Percentiles rank a stretch among this genome's conserved stretches.
These are phyloP conservation scores for Exephanes ischioxanthus DNA, from an alignment of 2,888 invertebrate species.

Conservation along the genomic window DNA sequence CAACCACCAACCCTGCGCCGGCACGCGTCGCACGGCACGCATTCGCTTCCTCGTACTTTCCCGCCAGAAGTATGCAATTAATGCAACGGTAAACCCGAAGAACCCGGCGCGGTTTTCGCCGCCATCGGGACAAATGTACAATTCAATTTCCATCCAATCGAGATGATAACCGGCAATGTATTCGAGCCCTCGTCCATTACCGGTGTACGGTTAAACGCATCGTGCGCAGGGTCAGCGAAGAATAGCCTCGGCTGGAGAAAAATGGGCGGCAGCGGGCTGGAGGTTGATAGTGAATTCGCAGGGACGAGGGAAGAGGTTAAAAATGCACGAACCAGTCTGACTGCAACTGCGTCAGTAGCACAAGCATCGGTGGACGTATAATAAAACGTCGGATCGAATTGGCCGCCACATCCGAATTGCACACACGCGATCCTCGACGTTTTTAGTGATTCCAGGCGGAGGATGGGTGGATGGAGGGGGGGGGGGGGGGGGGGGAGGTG, in stretches of 20 bases:
- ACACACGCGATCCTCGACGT: constrained; percentile 44
- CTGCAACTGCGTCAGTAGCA: constrained; percentile 14
- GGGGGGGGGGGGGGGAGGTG: neutral
- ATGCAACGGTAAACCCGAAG: no score
- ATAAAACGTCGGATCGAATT: constrained; percentile 53
- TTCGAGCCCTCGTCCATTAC: constrained; percentile 33
- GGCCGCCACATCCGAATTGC: constrained; percentile 42
- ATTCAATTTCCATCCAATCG: constrained; percentile 54
- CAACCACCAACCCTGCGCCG: no score
- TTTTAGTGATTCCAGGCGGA: constrained; percentile 37
- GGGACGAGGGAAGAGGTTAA: neutral
- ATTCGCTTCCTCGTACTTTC: no score
- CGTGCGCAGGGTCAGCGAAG: constrained; percentile 14
- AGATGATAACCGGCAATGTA: constrained; percentile 34
- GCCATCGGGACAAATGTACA: constrained; percentile 19
- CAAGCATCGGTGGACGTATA: constrained; percentile 15
- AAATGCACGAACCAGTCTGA: constrained; percentile 12
- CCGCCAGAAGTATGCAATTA: no score
- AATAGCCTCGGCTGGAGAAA: neutral
- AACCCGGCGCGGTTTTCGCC: no score
- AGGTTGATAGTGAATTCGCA: neutral
- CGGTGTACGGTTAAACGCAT: constrained; percentile 36
- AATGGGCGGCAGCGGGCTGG: neutral
- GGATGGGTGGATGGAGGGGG: constrained; percentile 5
- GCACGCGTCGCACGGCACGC: no score